Base-by-base conservation (phyloP, 2,113 vertebrate species). In the Callochromis pleurospilus region DNA sequence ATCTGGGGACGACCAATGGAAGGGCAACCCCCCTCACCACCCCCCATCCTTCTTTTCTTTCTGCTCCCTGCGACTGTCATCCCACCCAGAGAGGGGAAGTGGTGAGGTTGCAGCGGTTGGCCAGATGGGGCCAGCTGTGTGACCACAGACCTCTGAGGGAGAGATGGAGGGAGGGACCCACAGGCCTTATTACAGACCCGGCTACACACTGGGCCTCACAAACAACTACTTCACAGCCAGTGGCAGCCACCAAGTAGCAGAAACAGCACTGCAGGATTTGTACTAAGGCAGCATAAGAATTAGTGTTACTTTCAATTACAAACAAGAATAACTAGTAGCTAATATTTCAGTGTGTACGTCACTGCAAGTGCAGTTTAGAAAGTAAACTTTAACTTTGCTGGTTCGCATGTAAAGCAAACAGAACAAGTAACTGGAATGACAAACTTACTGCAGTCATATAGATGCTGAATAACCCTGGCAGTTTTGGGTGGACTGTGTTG, bases 81-180 rank as follows among this genome's bases (percentile, higher is more conserved):
- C 95, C 95, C 95, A 96, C 95, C 95, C 95, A 96, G 93, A 62
- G 92, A 95, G 94, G 94, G 94, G 95, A 96, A 95, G 95, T 95
- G 94, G 92, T 95, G 95, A 96, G 96, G 96, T 96, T 90, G 89
- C 91, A 93, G 93, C 81, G 93, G 93, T 92, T 92, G 89, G 95
- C 94, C 94, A 95, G 93, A 89, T 81, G 77, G 90, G 90, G 93
- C 94, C 94, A 94, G 93, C 94, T 96, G 93, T 94, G 91, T 91
- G 89, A 94, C 94, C 95, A 92, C 96, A 96, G 89, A 92, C 93
- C 86, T 94, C 89, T 93, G 93, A 95, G 94, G 73, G 45, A 51
- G 70, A 89, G 93, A 86, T 90, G 86, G 86, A 91, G 84, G 84
- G 87, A 88, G 89, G 81, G 90, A 90, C 94, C 94, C 86, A 88